Base-by-base conservation (phyloP, 2,888 invertebrate species). In the Mantis religiosa region DNA sequence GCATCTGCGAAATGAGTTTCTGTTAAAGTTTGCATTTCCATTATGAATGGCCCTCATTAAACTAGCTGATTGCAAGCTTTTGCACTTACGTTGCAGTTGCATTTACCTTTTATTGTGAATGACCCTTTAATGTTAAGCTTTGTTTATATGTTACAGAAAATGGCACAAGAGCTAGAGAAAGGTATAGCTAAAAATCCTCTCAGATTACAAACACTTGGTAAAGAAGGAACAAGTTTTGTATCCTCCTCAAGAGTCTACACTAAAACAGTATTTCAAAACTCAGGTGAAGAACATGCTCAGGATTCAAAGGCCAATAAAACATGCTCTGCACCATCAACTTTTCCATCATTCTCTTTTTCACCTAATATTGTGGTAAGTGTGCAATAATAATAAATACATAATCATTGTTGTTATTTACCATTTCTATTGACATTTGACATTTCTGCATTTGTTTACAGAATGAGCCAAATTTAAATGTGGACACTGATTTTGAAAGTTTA, bases 401-500 rank as follows among this genome's bases (percentile, higher is more conserved):
- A 71, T 84, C 28, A 30, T 12, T 30, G 34, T 28, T 84, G 28
- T 30, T 84, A 84, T 84, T 84, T n/a, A 12, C 25, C 15, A 25
- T 14, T n/a, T 20, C 6, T 9, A 30, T 34, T n/a, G 30, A 3
- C 9, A 85, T n/a, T 25, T 27, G 25, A 47, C n/a, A 20, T 85
- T 9, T 20, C 34, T 25, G 6, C 27, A 25, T 20, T 71, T 71
- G 2, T 71, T 71, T 14, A 71, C 89, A 89, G 87, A 82, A 71
- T 47, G n/a, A 25, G 28, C 84, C 88, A 8, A 30, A 34, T 3
- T 27, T 84, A n/a, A 27, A 47, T 20, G 14, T 82, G 3, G 89
- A 88, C 12, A 85, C 41, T 90, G 97, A 98, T 92, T 98, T 96
- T 94, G 98, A 98, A 93, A 96, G 96, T 92, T 92, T 97, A 28